Base-by-base conservation (phyloP, 37 sponge, comb jelly and placozoan genomes). In the Hormiphora californensis region DNA sequence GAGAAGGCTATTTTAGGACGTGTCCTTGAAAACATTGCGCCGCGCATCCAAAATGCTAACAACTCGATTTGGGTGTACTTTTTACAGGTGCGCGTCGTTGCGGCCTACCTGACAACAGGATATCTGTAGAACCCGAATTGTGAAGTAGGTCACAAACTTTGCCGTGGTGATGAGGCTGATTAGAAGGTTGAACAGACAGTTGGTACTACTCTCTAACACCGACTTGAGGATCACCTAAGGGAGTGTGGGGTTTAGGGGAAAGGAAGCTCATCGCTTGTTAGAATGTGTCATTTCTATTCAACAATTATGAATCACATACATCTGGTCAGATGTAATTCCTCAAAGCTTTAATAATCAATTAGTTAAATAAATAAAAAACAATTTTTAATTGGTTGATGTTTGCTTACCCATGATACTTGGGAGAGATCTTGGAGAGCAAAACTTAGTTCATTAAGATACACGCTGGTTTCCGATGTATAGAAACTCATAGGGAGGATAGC, bases 91-190 rank as follows among this genome's bases (percentile, higher is more conserved):
- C n/a, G n/a, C n/a, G n/a, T n/a, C n/a, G n/a, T n/a, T n/a, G n/a
- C n/a, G 25, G 25, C 59, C 43, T 11, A 73, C 81, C 81, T 73
- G 81, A 17, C 46, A 73, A 40, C 81, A 73, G 35, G 81, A 73
- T 43, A 73, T 73, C 81, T 73, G 81, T 3, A 73, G 81, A 40
- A 36, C 81, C 0, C 81, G 81, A 0, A 73, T 73, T 4, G 38
- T 73, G 44, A 73, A 73, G 81, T 73, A 73, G 23, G 81, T 33
- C 27, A 73, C 43, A 46, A 43, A 73, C 46, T 73, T 73, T 11
- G 81, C 81, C 4, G 81, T 43, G 12, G 81, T 41, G 21, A 73
- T 73, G 28, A 73, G 46, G 35, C 81, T 73, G 35, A 73, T 73
- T 46, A 73, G 81, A 1, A 46, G 40, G 44, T 73, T 73, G 44